These are phyloP conservation scores for Augochlorella aurata DNA, from an alignment of 2,888 invertebrate species.

Conservation along the genomic window DNA sequence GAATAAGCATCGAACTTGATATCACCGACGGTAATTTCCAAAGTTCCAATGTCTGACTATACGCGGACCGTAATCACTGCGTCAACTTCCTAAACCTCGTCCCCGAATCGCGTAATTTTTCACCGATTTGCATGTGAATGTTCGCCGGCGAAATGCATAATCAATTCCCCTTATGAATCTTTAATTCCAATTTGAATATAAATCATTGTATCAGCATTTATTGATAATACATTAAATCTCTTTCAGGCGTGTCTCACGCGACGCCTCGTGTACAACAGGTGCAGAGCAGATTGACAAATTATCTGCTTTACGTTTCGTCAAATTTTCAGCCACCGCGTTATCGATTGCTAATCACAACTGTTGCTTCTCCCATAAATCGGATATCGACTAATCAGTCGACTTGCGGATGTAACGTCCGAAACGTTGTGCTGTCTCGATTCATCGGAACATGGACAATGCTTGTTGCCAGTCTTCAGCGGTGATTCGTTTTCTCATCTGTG, in stretches of 20 bases:
- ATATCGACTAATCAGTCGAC: not conserved
- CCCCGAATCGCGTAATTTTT: slow-evolving; percentile 5
- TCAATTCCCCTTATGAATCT: slow-evolving; percentile 40
- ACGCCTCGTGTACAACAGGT: not conserved
- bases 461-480: no score
- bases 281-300: not conserved
- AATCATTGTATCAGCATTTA: slow-evolving; percentile 25
- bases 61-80: slow-evolving; percentile 5
- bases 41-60: slow-evolving; percentile 7
- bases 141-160: slow-evolving; percentile 17
- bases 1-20: not conserved
- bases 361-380: not conserved
- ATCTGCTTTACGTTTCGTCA: not conserved
- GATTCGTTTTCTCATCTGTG: no score
- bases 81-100: not conserved
- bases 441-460: no score
- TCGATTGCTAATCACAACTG: not conserved
- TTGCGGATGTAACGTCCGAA: not conserved
- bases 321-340: not conserved
- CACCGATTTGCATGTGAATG: slow-evolving; percentile 40
- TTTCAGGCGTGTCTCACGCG: not conserved
- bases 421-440: no score
- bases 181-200: slow-evolving; percentile 40
- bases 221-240: slow-evolving; percentile 1
- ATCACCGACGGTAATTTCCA: not conserved